Conservation (phyloP, 2,888 invertebrate genomes). For the Acheta domesticus region DNA sequence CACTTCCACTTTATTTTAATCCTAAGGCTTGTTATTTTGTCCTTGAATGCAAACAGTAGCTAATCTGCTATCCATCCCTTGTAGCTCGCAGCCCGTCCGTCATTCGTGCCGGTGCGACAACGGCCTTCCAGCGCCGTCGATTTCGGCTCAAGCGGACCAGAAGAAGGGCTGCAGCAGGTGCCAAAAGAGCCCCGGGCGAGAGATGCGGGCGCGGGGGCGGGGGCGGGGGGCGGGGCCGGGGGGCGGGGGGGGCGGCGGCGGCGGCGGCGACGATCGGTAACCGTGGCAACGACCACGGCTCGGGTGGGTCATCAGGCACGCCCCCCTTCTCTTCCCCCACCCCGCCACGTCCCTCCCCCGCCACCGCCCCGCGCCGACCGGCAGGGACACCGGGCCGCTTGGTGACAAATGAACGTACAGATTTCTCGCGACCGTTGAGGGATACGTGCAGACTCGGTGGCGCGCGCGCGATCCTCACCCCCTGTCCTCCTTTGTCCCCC, state of each 20-base stretch:
- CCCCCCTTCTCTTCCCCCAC: not conserved
- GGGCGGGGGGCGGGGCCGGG: not conserved
- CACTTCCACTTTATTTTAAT: no score
- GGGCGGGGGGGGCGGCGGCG: not conserved
- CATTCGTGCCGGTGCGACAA: no score
- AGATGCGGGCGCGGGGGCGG: not conserved
- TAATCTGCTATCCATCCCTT: no score
- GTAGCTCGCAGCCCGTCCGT: no score
- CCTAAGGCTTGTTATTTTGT: no score
- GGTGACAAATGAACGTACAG: conserved; percentile 5
- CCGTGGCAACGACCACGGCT: conserved; percentile 18
- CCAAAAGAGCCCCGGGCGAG: no score
- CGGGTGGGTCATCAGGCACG: not conserved
- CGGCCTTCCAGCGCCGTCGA: no score
- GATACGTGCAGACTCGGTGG: not conserved
- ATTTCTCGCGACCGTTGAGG: conserved; percentile 11
- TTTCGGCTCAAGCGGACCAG: no score
- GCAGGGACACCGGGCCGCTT: not conserved
- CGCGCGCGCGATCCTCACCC: not conserved
- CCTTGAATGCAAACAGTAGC: no score
- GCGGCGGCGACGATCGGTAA: not conserved
- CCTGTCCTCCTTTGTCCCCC: not conserved
- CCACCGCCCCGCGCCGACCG: no score
- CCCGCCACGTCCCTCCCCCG: not conserved
- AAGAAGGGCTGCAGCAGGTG: no score